Conservation (phyloP, 1,140 invertebrate species). For the Drosophila sp. region DNA sequence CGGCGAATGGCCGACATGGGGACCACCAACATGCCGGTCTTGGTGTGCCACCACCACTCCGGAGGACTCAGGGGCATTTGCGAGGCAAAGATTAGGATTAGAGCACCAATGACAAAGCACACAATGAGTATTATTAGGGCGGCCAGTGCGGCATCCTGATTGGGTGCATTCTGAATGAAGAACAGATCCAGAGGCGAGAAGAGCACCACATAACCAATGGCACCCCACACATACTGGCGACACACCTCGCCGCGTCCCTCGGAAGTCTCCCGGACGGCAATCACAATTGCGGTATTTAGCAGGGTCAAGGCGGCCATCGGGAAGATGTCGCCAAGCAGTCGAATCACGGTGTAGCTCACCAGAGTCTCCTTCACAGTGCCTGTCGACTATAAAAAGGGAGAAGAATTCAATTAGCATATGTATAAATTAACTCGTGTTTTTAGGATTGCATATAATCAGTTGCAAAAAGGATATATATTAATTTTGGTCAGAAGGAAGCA, state of each 20-base stretch:
- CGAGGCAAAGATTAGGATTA: conserved; percentile 62
- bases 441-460: too few species aligned
- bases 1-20: conserved; percentile 89
- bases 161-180: conserved; percentile 46
- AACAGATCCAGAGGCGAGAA: conserved; percentile 87
- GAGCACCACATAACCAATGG: conserved; percentile 88
- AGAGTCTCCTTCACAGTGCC: conserved; percentile 88
- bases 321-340: conserved; percentile 90
- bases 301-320: conserved; percentile 88
- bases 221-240: conserved; percentile 90
- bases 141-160: conserved; percentile 38
- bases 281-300: conserved; percentile 90
- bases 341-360: conserved; percentile 88
- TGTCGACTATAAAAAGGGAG: conserved; percentile 55
- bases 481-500: too few species aligned
- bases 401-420: too few species aligned
- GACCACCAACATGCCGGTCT: conserved; percentile 88
- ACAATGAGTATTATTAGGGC: conserved; percentile 86
- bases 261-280: conserved; percentile 90
- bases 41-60: conserved; percentile 92
- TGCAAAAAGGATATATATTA: too few species aligned
- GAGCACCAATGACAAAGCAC: conserved; percentile 80
- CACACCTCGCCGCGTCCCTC: conserved; percentile 91
- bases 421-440: too few species aligned
- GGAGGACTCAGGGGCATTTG: conserved; percentile 90